Evolutionary conservation across 2,888 invertebrate genomes (phyloP), one percentile per base, ranked within the genome.

Genomic region (Drosophila suboccidentalis): DNA sequence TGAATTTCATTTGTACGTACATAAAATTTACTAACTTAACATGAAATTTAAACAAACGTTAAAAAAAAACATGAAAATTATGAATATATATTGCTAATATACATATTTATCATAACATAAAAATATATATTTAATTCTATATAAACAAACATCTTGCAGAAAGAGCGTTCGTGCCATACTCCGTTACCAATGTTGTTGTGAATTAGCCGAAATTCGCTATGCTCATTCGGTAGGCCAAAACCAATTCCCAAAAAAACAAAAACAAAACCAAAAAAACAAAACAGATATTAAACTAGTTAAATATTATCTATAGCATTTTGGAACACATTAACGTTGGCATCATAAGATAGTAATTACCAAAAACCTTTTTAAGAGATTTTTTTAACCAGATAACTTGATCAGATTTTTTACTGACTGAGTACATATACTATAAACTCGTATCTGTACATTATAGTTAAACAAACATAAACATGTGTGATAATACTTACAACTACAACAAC

Each of bases 111-210:
- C 43, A 67, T 67, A 44, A 62, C 73, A 73, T 73, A 73, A 74
- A 76, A 59, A 71, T 76, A 84, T 75, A 82, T 86, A 83, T 80
- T 88, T 78, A 79, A 82, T 77, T 83, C 75, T 77, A 83, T 87
- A 77, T 83, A 86, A 86, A 84, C 79, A 81, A 87, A 89, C 75
- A 82, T 91, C 90, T 93, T 93, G 91, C 93, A 93, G 93, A 92
- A 93, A 93, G 91, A 92, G 92, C 92, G 93, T 93, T 91, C 93
- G 92, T 88, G 93, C 93, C 91, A 92, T 93, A 87, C 92, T 93
- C 84, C 93, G 92, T 89, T 92, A 93, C 91, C 93, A 93, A 92
- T 93, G 93, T 93, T 93, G 93, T 93, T 93, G 93, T 91, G 92
- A 93, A 91, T 92, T 92, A 91, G 92, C 92, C 82, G 93, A 93